Evolutionary conservation across 2,888 invertebrate genomes (phyloP).

Genomic region (Aphodius sticticus): DNA sequence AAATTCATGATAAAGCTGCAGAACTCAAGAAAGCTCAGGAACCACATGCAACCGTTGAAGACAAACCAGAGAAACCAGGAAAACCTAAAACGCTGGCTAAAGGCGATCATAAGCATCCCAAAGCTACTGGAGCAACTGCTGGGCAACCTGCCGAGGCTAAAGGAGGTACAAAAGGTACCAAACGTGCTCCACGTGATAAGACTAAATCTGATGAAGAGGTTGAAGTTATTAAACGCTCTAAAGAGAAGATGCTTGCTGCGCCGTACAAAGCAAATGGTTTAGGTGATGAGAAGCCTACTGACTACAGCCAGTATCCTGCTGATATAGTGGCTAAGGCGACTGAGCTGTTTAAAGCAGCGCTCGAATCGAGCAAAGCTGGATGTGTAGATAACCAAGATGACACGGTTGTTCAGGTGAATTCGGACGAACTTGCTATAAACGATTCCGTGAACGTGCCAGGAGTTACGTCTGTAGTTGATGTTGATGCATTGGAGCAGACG

Average conservation of each 20-base stretch:
- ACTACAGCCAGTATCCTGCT: not conserved
- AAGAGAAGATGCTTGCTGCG: not conserved
- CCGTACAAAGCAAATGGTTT: not conserved
- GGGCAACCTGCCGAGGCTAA: not conserved
- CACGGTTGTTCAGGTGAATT: not conserved
- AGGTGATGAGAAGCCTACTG: not conserved
- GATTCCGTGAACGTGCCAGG: not conserved
- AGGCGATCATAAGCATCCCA: not conserved
- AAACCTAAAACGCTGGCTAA: not conserved
- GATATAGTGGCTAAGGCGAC: not conserved
- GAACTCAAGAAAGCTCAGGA: not conserved
- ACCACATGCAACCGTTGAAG: not conserved
- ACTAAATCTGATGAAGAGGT: not conserved
- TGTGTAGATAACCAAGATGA: not conserved
- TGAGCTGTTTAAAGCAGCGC: not conserved
- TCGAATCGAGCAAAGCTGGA: not conserved
- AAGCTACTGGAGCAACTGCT: not conserved
- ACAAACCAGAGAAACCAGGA: not conserved
- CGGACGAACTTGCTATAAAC: not conserved
- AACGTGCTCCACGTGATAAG: not conserved
- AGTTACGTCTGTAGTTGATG: not conserved
- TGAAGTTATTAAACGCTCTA: not conserved
- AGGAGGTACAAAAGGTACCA: not conserved
- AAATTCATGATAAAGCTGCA: not conserved
- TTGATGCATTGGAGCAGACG: not conserved